Conservation (phyloP, 2,113 vertebrate species). For the Myrmecophaga tridactyla region DNA sequence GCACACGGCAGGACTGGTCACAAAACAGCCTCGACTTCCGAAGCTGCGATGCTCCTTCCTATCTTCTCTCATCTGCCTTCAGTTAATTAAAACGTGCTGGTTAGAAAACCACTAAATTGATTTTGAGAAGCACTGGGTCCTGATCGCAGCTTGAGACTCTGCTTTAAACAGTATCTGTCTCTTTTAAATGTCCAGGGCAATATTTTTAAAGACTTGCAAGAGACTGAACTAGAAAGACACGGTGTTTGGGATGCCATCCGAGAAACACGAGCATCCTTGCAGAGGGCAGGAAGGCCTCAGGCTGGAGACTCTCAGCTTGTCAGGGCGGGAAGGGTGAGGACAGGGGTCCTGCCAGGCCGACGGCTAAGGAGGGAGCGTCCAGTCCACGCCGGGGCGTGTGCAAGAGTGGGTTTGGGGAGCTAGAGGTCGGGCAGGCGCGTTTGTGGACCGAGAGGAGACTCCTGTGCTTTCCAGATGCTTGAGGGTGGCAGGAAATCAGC, state of each 20-base stretch:
- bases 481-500: conserved; percentile 23
- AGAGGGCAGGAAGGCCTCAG: conserved; percentile 37
- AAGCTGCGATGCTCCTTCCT: not conserved
- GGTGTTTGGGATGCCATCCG: not conserved
- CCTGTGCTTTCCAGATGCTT: not conserved
- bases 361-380: not conserved
- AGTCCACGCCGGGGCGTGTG: not conserved
- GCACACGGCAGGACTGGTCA: no score
- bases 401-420: not conserved
- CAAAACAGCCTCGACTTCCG: not conserved
- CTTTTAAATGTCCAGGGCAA: not conserved
- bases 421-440: not conserved
- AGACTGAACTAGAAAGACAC: not conserved
- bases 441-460: not conserved
- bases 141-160: not conserved
- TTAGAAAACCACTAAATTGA: not conserved
- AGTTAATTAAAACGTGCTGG: not conserved
- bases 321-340: conserved; percentile 29
- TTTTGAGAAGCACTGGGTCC: conserved; percentile 16
- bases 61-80: not conserved
- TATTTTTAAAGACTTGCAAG: not conserved
- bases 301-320: not conserved
- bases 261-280: conserved; percentile 17
- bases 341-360: not conserved
- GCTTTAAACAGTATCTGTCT: not conserved